Conservation (phyloP, 2,113 vertebrate genomes). For the Gasterosteus nipponicus region DNA sequence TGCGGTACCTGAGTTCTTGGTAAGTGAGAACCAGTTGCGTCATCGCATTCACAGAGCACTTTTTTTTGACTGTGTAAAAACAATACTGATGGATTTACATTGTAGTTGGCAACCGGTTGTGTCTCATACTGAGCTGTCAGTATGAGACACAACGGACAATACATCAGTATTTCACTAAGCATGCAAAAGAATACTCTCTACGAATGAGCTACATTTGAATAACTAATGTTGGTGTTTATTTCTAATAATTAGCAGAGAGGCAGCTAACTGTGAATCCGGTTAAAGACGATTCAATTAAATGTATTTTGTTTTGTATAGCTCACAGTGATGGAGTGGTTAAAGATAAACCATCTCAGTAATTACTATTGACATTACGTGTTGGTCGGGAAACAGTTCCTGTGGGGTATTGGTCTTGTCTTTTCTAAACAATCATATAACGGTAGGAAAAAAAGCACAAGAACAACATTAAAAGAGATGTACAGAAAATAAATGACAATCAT, state of each 20-base stretch:
- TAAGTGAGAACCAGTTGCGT: not conserved
- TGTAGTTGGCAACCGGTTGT: not conserved
- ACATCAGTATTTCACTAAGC: not conserved
- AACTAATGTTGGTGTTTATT: constrained; percentile 64
- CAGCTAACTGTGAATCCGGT: constrained; percentile 49
- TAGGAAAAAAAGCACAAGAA: constrained; percentile 12
- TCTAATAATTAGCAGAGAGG: constrained; percentile 61
- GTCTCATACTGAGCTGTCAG: not conserved
- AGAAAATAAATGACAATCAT: constrained; percentile 23
- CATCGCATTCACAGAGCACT: not conserved
- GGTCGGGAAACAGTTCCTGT: constrained; percentile 58
- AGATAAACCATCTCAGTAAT: constrained; percentile 75
- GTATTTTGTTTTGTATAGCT: too few species aligned
- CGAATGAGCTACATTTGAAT: constrained; percentile 33
- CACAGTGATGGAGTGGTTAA: constrained; percentile 59
- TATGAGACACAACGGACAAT: too few species aligned
- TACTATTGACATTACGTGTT: constrained; percentile 78
- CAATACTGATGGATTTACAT: not conserved
- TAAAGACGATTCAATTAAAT: constrained; percentile 31
- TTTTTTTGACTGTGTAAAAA: not conserved
- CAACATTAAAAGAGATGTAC: constrained; percentile 14
- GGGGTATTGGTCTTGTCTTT: constrained; percentile 37
- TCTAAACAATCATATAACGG: constrained; percentile 31
- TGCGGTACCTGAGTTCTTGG: not conserved
- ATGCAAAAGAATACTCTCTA: not conserved